These are phyloP conservation scores for Pluvialis apricaria DNA, from an alignment of 2,113 vertebrate species.

Conservation along the genomic window DNA sequence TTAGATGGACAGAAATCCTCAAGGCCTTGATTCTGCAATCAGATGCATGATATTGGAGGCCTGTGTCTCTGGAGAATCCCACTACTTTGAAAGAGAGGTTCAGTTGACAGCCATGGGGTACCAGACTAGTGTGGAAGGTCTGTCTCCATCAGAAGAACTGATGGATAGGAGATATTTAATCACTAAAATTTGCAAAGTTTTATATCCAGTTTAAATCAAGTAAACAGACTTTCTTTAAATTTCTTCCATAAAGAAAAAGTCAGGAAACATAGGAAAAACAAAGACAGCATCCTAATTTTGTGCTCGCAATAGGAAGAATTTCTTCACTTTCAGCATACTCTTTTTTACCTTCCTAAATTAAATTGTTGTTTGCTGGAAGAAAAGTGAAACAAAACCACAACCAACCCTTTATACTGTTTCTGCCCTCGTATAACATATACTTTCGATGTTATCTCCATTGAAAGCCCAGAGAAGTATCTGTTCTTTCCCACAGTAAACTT, in stretches of 20 bases:
- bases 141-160: background rate
- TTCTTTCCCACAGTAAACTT: background rate
- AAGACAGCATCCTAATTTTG: background rate
- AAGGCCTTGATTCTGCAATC: background rate
- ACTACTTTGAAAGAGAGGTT: background rate
- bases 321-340: background rate
- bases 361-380: background rate
- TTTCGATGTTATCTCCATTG: background rate
- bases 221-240: background rate
- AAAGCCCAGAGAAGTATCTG: background rate
- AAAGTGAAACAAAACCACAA: background rate
- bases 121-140: background rate
- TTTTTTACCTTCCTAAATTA: background rate
- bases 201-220: background rate
- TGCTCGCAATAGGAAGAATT: background rate
- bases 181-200: background rate
- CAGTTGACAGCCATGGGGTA: background rate
- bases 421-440: rapidly evolving
- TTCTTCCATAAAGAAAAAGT: background rate
- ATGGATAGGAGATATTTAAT: background rate
- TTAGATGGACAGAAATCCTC: background rate
- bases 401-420: background rate
- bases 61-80: background rate
- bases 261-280: background rate
- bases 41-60: background rate